A percentile compares a stretch with the other conserved stretches of the same genome.
phyloP scores from a whole-genome alignment of 2,113 vertebrate genomes.

The Hemiscyllium ocellatum region DNA sequence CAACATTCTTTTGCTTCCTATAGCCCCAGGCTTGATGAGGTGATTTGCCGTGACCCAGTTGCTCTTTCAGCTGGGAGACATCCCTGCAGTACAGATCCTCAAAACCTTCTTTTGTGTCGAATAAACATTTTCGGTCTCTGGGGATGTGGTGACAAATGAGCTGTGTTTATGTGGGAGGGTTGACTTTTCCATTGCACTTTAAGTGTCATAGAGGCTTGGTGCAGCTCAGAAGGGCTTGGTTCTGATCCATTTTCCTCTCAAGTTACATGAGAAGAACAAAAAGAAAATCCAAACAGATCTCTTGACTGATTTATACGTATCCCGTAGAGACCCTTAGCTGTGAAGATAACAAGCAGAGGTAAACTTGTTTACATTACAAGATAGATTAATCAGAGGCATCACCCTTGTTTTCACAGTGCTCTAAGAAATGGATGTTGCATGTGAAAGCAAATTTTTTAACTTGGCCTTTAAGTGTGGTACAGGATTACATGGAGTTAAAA shows the following conservation, averaged over 20 bases:
- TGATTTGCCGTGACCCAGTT: not conserved
- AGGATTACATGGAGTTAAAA: not conserved
- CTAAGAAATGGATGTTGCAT: not conserved
- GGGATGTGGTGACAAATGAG: not conserved
- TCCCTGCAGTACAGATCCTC: not conserved
- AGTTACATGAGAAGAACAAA: not conserved
- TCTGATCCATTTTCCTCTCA: constrained; percentile 23
- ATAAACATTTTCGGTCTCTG: not conserved
- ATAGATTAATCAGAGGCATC: constrained; percentile 10
- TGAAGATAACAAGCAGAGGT: not conserved
- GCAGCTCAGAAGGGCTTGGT: not conserved
- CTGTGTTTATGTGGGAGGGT: not conserved
- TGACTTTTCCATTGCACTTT: not conserved
- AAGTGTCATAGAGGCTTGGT: not conserved
- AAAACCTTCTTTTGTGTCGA: not conserved
- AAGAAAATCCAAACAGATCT: constrained; percentile 25
- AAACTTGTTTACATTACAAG: not conserved
- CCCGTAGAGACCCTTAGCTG: not conserved
- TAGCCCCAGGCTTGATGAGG: constrained; percentile 13
- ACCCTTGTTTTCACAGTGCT: not conserved
- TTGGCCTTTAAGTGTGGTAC: not conserved
- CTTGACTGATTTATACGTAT: constrained; percentile 28
- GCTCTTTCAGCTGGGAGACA: not conserved
- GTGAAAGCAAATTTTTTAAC: not conserved
- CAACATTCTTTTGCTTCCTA: not conserved